A percentile compares a stretch with the other conserved stretches of the same genome.
Conservation (phyloP, 2,113 vertebrate species). For the Emydocephalus ijimae region DNA sequence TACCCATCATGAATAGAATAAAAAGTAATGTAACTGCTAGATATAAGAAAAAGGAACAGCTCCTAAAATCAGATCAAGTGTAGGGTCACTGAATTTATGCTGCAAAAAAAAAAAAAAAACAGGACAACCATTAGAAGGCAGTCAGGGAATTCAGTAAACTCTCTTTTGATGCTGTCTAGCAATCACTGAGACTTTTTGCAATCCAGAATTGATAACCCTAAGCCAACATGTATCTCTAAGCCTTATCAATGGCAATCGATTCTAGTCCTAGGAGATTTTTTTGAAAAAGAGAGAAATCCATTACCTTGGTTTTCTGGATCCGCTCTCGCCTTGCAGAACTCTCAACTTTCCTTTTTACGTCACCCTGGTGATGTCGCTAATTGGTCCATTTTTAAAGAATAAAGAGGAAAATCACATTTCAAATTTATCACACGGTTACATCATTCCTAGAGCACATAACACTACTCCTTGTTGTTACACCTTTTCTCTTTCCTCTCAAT, state of each 20-base stretch:
- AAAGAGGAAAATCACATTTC: conserved; percentile 28
- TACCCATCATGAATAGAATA: neutral
- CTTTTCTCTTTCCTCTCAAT: neutral
- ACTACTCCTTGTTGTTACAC: neutral
- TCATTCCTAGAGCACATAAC: neutral
- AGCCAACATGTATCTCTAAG: neutral
- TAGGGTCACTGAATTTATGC: neutral
- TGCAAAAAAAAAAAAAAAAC: neutral
- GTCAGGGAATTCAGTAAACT: neutral
- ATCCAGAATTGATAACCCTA: neutral
- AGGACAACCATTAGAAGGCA: neutral
- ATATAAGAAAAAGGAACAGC: neutral
- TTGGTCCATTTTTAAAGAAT: neutral
- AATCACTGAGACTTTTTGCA: neutral
- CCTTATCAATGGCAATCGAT: neutral
- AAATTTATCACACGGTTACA: neutral
- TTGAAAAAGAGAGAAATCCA: neutral
- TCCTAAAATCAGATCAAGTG: neutral
- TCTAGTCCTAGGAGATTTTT: neutral
- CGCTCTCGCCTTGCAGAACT: conserved; percentile 69
- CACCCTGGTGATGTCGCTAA: conserved; percentile 79
- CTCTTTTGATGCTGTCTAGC: neutral
- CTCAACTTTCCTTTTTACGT: conserved; percentile 78
- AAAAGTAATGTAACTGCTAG: neutral
- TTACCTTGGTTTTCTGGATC: conserved; percentile 80